These are phyloP conservation scores for Aurelia sp. DNA, from an alignment of 30 jellyfish, hydroid and myxozoan genomes.

Conservation along the genomic window DNA sequence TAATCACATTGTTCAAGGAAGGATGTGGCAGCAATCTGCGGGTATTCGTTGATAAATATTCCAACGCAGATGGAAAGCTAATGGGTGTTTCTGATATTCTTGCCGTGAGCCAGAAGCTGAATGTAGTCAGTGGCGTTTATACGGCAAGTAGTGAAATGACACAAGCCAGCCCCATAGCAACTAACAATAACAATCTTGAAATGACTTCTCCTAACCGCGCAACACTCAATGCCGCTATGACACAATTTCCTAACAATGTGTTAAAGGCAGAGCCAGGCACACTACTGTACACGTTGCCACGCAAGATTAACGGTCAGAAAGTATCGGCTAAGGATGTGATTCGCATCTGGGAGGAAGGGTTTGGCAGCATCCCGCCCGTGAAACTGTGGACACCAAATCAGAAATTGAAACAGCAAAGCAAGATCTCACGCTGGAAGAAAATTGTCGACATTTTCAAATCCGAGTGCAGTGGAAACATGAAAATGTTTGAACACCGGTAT, in stretches of 20 bases:
- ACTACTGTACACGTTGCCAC: slow-evolving; percentile 75
- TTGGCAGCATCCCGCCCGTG: slow-evolving; percentile 92
- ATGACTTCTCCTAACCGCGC: neutral
- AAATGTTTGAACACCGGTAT: slow-evolving; percentile 67
- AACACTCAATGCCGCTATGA: neutral
- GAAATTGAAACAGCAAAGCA: slow-evolving; percentile 90
- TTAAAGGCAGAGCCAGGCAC: neutral
- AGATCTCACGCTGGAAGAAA: slow-evolving; percentile 97
- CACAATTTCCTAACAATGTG: no score
- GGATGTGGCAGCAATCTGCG: slow-evolving; percentile 70
- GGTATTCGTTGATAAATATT: slow-evolving; percentile 59
- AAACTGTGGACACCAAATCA: slow-evolving; percentile 89
- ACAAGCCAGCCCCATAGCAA: no score
- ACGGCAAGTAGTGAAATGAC: slow-evolving; percentile 7
- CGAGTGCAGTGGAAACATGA: slow-evolving; percentile 81
- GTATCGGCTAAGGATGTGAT: slow-evolving; percentile 96
- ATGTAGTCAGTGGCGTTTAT: neutral
- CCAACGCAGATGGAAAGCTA: slow-evolving; percentile 65
- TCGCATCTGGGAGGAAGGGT: slow-evolving; percentile 93
- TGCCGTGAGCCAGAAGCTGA: slow-evolving; percentile 30
- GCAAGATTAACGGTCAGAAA: slow-evolving; percentile 91
- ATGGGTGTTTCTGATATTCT: slow-evolving; percentile 66
- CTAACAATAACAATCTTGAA: neutral
- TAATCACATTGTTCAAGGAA: slow-evolving; percentile 48
- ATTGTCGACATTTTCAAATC: slow-evolving; percentile 85